These are phyloP conservation scores for Sphaeramia orbicularis DNA, from an alignment of 2,797 vertebrate genomes.

Conservation along the genomic window DNA sequence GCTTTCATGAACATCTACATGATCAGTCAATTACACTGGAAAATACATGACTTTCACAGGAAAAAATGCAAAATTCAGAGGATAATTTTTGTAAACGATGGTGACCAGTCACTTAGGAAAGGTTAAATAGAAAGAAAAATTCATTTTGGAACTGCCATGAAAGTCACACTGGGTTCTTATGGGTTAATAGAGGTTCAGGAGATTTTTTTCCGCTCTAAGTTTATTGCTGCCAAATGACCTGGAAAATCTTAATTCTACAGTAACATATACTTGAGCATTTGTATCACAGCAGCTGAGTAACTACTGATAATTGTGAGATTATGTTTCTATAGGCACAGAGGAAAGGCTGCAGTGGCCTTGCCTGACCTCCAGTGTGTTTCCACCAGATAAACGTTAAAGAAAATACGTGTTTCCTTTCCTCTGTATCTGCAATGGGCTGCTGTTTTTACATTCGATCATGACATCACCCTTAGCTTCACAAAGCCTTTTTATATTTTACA, in stretches of 20 bases:
- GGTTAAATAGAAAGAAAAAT: too few species aligned
- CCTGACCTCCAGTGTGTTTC: constrained; percentile 55
- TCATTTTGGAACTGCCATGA: too few species aligned
- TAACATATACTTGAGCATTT: constrained; percentile 22
- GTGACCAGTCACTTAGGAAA: too few species aligned
- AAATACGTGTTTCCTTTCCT: constrained; percentile 51
- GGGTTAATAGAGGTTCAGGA: too few species aligned
- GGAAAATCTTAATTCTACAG: constrained; percentile 47
- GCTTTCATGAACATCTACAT: too few species aligned
- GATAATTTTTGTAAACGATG: too few species aligned
- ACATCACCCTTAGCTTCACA: constrained; percentile 7
- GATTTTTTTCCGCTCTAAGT: too few species aligned
- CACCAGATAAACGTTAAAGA: constrained; percentile 55
- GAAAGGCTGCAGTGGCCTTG: constrained; percentile 40
- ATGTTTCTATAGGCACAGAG: constrained; percentile 54
- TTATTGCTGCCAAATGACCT: constrained; percentile 49
- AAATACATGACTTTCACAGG: too few species aligned
- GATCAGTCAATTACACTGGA: too few species aligned
- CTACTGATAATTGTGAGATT: constrained; percentile 52
- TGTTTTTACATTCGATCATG: constrained; percentile 20
- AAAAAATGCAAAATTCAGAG: too few species aligned
- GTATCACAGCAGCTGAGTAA: constrained; percentile 36
- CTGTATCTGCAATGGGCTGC: neutral
- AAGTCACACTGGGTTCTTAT: too few species aligned
- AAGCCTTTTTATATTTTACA: constrained; percentile 6